These are phyloP conservation scores for Ctenosaura bakeri DNA, from an alignment of 2,797 vertebrate species.

Conservation along the genomic window DNA sequence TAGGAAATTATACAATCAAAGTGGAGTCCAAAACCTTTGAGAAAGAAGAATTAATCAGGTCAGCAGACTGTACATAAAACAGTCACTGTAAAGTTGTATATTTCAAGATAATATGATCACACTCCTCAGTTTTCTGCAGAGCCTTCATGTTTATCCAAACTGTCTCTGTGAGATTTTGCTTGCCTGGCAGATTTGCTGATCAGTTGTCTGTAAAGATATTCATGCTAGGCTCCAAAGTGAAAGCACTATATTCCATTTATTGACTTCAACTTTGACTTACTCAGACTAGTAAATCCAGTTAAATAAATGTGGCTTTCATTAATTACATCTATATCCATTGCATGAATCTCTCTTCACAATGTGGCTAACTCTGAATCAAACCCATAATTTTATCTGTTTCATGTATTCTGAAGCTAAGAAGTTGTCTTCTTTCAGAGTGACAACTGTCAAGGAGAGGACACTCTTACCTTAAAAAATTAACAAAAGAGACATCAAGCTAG, in stretches of 20 bases:
- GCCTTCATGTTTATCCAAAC: background rate
- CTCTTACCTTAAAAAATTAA: no score
- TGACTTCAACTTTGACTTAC: background rate
- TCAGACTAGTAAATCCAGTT: background rate
- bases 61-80: background rate
- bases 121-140: background rate
- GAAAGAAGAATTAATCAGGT: background rate
- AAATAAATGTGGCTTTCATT: background rate
- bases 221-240: background rate
- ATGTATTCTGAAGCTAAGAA: background rate
- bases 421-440: no score
- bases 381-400: background rate
- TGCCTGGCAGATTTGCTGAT: background rate
- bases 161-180: background rate
- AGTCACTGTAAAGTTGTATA: background rate
- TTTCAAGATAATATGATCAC: background rate
- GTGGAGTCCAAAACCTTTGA: background rate
- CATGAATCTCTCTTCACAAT: background rate
- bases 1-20: background rate
- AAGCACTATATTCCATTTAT: background rate
- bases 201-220: background rate
- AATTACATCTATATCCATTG: background rate
- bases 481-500: no score
- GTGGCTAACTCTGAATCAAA: background rate
- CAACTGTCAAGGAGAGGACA: no score